Evolutionary conservation across 2,888 invertebrate genomes (phyloP).

Genomic region (Dendrolimus houi): DNA sequence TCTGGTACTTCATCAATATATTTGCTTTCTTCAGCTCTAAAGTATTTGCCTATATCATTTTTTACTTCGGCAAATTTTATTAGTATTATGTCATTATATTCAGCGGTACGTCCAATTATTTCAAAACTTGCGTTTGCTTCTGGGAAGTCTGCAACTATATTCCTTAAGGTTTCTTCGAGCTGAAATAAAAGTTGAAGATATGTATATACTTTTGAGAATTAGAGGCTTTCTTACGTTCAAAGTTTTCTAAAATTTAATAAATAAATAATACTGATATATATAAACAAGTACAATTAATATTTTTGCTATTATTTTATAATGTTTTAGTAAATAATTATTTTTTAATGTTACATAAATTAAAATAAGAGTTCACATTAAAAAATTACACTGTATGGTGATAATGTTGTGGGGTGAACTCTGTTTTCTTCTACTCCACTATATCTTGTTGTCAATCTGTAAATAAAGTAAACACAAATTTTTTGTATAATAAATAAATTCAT

Average conservation of each 20-base stretch:
- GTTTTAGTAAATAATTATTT: no score
- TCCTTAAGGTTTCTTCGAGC: conserved; percentile 22
- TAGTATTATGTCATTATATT: conserved; percentile 50
- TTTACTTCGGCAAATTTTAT: conserved; percentile 29
- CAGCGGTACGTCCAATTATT: conserved; percentile 38
- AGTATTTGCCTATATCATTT: conserved; percentile 12
- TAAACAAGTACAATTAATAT: no score
- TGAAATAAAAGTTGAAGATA: conserved; percentile 11
- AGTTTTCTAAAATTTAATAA: no score
- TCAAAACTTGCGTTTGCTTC: conserved; percentile 32
- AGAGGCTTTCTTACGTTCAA: no score
- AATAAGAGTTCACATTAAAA: no score
- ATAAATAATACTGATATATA: no score
- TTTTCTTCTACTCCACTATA: conserved; percentile 1
- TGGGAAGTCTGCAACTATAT: conserved; percentile 19
- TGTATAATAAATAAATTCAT: no score
- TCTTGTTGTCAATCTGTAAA: not conserved
- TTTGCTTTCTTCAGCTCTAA: conserved; percentile 34
- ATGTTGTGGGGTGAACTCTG: not conserved
- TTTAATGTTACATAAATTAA: no score
- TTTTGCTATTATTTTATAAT: no score
- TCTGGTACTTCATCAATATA: conserved; percentile 39
- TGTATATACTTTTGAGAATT: no score
- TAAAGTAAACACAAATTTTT: no score
- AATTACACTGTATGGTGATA: not conserved